These are phyloP conservation scores for Aradus depressus DNA, from an alignment of 2,888 invertebrate species.

Conservation along the genomic window DNA sequence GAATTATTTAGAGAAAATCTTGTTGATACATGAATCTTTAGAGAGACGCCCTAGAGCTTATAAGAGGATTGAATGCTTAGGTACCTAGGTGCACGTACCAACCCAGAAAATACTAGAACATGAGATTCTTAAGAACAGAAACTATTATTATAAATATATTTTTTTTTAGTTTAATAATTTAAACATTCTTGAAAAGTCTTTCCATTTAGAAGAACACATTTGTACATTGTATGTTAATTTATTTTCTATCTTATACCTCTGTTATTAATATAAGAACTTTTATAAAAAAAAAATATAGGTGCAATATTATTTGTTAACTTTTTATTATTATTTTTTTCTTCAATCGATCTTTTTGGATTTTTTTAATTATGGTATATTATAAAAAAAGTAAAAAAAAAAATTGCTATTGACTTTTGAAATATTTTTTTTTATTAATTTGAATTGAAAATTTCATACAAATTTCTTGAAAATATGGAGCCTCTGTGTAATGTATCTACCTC, in stretches of 20 bases:
- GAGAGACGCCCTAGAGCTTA: not conserved
- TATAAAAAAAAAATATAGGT: slow-evolving; percentile 21
- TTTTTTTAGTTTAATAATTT: slow-evolving; percentile 13
- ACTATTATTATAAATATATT: slow-evolving; percentile 2
- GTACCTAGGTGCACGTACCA: too few relatives aligned
- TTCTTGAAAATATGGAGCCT: not conserved
- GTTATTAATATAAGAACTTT: slow-evolving; percentile 13
- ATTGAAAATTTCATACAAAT: not conserved
- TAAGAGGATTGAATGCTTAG: slow-evolving; percentile 2
- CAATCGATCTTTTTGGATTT: slow-evolving; percentile 8
- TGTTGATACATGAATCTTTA: not conserved
- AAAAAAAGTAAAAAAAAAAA: not conserved
- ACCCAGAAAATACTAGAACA: not conserved
- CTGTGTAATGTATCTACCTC: slow-evolving; percentile 17
- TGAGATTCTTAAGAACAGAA: not conserved
- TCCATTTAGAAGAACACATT: slow-evolving; percentile 14
- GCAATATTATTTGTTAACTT: slow-evolving; percentile 25
- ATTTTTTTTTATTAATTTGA: not conserved
- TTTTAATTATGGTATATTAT: slow-evolving; percentile 17
- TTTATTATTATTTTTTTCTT: slow-evolving; percentile 12
- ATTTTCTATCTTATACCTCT: slow-evolving; percentile 14
- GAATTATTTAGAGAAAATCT: not conserved
- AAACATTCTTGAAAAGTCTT: slow-evolving; percentile 19
- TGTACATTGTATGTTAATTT: slow-evolving; percentile 19
- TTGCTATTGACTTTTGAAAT: not conserved